These are phyloP conservation scores for Cyprinella venusta DNA, from an alignment of 2,797 vertebrate genomes.

Conservation along the genomic window DNA sequence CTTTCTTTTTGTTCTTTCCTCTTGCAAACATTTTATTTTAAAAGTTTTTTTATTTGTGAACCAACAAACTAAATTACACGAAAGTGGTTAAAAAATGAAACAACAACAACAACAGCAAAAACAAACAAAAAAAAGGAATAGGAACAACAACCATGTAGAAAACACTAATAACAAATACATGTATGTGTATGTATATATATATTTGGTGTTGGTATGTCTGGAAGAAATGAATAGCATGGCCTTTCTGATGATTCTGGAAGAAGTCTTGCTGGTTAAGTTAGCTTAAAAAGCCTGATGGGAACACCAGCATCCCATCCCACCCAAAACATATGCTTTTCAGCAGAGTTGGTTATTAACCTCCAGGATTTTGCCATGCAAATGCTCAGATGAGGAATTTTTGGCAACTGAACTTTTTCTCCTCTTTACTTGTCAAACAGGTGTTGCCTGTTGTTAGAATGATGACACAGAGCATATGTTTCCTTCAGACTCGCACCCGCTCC, in stretches of 20 bases:
- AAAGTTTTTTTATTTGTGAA: no score
- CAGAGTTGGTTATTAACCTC: slow-evolving; percentile 13
- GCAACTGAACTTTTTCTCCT: slow-evolving; percentile 25
- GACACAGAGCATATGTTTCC: slow-evolving; percentile 47
- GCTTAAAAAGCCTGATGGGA: background rate
- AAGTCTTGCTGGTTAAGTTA: background rate
- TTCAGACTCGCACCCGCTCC: slow-evolving; percentile 31
- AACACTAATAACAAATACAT: background rate
- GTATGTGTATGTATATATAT: no score
- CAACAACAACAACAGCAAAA: background rate
- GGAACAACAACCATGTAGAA: background rate
- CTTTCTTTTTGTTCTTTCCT: no score
- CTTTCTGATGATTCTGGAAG: background rate
- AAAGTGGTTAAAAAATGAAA: background rate
- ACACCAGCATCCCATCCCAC: background rate
- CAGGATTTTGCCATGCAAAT: background rate
- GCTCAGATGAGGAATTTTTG: slow-evolving; percentile 6
- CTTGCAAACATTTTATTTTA: no score
- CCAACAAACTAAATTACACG: no score
- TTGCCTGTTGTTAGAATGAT: slow-evolving; percentile 52
- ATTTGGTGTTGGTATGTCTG: no score
- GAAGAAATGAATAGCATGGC: background rate
- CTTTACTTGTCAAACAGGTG: slow-evolving; percentile 48
- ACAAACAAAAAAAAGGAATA: background rate
- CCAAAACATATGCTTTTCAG: slow-evolving; percentile 18